phyloP scores from a whole-genome alignment of 2,888 invertebrate genomes.

The Criorhina ranunculi region DNA sequence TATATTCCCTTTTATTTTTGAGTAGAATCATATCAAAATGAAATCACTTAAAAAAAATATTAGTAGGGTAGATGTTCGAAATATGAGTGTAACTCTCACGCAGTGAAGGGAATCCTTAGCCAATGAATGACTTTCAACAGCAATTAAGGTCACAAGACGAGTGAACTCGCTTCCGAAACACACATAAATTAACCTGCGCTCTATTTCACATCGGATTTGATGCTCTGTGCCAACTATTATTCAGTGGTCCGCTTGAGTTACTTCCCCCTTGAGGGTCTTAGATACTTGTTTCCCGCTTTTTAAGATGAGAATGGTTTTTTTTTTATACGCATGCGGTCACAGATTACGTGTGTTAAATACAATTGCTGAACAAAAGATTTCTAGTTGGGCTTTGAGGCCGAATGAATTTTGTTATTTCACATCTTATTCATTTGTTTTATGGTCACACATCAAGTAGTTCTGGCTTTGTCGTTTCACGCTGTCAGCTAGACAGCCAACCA shows the following conservation, averaged over 20 bases:
- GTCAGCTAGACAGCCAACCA: conserved; percentile 43
- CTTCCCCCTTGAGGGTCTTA: conserved; percentile 40
- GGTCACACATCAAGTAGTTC: conserved; percentile 73
- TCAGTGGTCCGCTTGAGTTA: conserved; percentile 55
- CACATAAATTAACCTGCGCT: conserved; percentile 67
- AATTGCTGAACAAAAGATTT: conserved; percentile 38
- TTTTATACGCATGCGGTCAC: conserved; percentile 53
- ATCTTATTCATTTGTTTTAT: conserved; percentile 53
- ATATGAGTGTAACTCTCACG: conserved; percentile 7
- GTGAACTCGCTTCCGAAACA: conserved; percentile 50
- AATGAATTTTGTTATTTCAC: conserved; percentile 48
- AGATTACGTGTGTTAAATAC: conserved; percentile 45
- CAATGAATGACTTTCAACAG: conserved; percentile 55
- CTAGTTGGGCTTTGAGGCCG: conserved; percentile 30
- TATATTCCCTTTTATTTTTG: too few species aligned
- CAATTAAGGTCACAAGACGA: conserved; percentile 54
- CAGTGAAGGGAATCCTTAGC: conserved; percentile 15
- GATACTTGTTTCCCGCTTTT: not conserved
- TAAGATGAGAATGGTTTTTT: conserved; percentile 22
- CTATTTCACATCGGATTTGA: conserved; percentile 67
- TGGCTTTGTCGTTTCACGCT: conserved; percentile 69
- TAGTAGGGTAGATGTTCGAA: conserved; percentile 1
- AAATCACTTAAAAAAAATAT: conserved; percentile 27
- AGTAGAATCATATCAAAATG: conserved; percentile 4
- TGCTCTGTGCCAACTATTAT: conserved; percentile 28